Evolutionary conservation across 2,113 vertebrate genomes (phyloP).

Genomic region (Sturnira hondurensis): DNA sequence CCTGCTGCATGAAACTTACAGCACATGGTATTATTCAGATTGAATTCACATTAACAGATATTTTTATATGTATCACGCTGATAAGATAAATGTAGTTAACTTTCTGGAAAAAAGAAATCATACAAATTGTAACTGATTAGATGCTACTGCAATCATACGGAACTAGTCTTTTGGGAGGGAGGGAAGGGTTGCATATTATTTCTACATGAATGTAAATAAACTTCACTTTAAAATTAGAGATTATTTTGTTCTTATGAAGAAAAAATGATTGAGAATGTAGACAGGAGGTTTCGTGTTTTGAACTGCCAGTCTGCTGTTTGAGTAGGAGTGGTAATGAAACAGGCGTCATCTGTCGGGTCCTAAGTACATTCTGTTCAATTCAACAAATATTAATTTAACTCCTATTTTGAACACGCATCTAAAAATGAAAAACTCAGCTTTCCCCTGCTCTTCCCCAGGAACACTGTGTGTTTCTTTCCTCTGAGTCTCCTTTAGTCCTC

Average conservation of each 20-base stretch:
- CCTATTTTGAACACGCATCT: neutral
- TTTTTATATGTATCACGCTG: slow-evolving; percentile 46
- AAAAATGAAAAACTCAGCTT: neutral
- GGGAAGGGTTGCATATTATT: neutral
- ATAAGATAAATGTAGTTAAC: slow-evolving; percentile 60
- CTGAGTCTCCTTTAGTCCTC: neutral
- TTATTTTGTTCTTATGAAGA: slow-evolving; percentile 47
- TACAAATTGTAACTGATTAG: slow-evolving; percentile 66
- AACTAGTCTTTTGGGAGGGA: neutral
- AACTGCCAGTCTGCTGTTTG: neutral
- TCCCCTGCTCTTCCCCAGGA: neutral
- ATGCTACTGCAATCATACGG: slow-evolving; percentile 27
- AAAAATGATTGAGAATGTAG: neutral
- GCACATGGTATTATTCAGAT: slow-evolving; percentile 13
- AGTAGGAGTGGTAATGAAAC: neutral
- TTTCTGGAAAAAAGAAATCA: slow-evolving; percentile 19
- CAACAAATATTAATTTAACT: neutral
- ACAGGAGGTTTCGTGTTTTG: neutral
- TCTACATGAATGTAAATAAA: slow-evolving; percentile 50
- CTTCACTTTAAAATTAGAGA: slow-evolving; percentile 46
- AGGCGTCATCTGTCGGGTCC: neutral
- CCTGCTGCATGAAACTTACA: neutral
- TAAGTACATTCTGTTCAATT: neutral
- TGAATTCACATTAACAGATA: slow-evolving; percentile 40
- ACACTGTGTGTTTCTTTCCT: neutral